Percentiles rank a stretch among this genome's conserved stretches.
phyloP scores from a whole-genome alignment of 2,797 vertebrate genomes.

The Momotus momota region DNA sequence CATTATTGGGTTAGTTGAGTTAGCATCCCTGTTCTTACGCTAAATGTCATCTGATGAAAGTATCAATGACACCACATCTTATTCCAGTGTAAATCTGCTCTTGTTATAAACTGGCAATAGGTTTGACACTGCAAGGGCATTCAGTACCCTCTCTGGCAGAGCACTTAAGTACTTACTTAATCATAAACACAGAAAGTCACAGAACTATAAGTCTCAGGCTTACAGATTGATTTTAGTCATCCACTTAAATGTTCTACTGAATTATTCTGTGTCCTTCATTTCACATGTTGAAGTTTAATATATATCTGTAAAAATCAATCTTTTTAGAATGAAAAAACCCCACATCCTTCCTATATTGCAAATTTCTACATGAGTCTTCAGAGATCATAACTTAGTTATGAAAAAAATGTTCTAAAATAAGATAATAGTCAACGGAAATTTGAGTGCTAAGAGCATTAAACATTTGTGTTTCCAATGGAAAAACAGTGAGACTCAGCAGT shows the following conservation, averaged over 20 bases:
- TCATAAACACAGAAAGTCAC: not conserved
- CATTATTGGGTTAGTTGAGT: not conserved
- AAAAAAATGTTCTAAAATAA: not conserved
- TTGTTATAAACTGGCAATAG: not conserved
- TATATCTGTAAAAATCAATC: not conserved
- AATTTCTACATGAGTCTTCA: not conserved
- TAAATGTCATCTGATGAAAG: not conserved
- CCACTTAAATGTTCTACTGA: not conserved
- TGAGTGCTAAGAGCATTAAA: not conserved
- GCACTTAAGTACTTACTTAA: not conserved
- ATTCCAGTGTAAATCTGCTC: not conserved
- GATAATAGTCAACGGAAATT: not conserved
- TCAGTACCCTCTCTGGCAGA: not conserved
- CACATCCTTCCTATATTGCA: not conserved
- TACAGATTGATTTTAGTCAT: not conserved
- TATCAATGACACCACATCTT: not conserved
- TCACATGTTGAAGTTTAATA: not conserved
- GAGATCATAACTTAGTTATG: not conserved
- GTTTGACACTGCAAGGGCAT: not conserved
- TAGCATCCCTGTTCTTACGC: not conserved
- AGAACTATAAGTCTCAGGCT: not conserved
- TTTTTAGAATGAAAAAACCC: not conserved
- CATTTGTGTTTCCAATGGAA: constrained; percentile 17
- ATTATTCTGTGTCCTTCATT: not conserved
- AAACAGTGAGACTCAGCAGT: constrained; percentile 5